phyloP scores from a whole-genome alignment of 2,113 vertebrate species.

The Aphyosemion australe region DNA sequence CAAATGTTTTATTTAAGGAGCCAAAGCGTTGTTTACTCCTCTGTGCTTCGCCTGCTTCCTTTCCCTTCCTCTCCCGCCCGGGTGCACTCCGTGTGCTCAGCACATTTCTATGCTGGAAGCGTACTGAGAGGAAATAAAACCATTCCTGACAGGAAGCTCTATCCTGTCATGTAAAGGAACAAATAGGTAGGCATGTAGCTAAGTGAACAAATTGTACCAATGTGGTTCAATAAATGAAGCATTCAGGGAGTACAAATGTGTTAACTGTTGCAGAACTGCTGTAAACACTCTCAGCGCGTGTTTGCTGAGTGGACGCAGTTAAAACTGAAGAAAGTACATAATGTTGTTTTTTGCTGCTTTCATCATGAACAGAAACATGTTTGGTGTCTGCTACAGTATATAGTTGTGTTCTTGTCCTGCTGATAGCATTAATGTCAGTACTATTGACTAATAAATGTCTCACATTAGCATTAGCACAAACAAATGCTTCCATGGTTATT shows the following conservation, averaged over 20 bases:
- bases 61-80: constrained; percentile 62
- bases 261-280: constrained; percentile 59
- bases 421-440: too few relatives aligned
- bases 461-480: too few relatives aligned
- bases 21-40: constrained; percentile 80
- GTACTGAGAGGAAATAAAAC: constrained; percentile 69
- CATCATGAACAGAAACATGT: too few relatives aligned
- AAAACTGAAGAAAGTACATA: constrained; percentile 37
- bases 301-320: constrained; percentile 60
- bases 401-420: too few relatives aligned
- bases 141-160: constrained; percentile 76
- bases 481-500: too few relatives aligned
- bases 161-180: constrained; percentile 73
- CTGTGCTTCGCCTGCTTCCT: constrained; percentile 58
- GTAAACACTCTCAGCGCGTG: constrained; percentile 58
- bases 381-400: not conserved
- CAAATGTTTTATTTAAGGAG: constrained; percentile 83
- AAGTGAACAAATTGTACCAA: constrained; percentile 70
- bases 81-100: constrained; percentile 62
- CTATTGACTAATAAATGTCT: too few relatives aligned
- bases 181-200: constrained; percentile 67
- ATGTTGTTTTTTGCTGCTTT: not conserved
- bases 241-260: constrained; percentile 73
- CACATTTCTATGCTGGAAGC: constrained; percentile 72
- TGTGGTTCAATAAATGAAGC: constrained; percentile 69